A percentile compares a stretch with the other conserved stretches of the same genome.
These are phyloP conservation scores for Poecilia latipinna DNA, from an alignment of 2,113 vertebrate genomes.

Conservation along the genomic window DNA sequence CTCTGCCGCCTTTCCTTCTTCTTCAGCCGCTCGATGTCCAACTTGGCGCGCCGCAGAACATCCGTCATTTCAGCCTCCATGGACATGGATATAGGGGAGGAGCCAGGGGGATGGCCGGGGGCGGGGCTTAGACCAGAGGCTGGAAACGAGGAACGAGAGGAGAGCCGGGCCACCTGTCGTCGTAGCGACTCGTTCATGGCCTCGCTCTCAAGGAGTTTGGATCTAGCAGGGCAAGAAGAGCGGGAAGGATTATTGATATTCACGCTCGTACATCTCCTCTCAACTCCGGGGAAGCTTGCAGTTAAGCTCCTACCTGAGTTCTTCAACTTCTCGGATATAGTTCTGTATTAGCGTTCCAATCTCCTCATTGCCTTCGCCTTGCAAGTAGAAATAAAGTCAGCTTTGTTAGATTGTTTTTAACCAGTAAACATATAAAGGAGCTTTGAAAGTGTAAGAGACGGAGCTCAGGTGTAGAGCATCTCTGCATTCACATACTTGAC, in stretches of 20 bases:
- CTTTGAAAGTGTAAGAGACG: not conserved
- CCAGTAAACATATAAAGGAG: no score
- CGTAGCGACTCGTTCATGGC: conserved; percentile 96
- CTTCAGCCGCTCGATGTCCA: conserved; percentile 92
- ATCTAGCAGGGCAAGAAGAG: conserved; percentile 70
- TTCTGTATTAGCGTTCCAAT: conserved; percentile 93
- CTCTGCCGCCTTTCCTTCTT: conserved; percentile 90
- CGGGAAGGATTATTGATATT: not conserved
- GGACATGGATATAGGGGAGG: conserved; percentile 76
- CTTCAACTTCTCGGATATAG: conserved; percentile 96
- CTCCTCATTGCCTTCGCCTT: conserved; percentile 94
- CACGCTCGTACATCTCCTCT: not conserved
- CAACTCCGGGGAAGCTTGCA: not conserved
- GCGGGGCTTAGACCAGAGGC: conserved; percentile 53
- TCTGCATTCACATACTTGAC: conserved; percentile 81
- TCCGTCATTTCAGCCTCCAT: conserved; percentile 89
- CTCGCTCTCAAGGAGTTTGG: conserved; percentile 94
- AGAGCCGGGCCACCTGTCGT: conserved; percentile 84
- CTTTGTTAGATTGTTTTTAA: not conserved
- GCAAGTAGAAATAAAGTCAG: conserved; percentile 2
- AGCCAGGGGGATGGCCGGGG: conserved; percentile 71
- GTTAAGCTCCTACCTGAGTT: conserved; percentile 83
- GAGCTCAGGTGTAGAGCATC: not conserved
- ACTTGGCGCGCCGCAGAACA: conserved; percentile 89
- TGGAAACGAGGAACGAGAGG: conserved; percentile 79